Evolutionary conservation across 2,888 invertebrate genomes (phyloP), one percentile per base, ranked within the genome.

Genomic region (Palloptera scutellata): DNA sequence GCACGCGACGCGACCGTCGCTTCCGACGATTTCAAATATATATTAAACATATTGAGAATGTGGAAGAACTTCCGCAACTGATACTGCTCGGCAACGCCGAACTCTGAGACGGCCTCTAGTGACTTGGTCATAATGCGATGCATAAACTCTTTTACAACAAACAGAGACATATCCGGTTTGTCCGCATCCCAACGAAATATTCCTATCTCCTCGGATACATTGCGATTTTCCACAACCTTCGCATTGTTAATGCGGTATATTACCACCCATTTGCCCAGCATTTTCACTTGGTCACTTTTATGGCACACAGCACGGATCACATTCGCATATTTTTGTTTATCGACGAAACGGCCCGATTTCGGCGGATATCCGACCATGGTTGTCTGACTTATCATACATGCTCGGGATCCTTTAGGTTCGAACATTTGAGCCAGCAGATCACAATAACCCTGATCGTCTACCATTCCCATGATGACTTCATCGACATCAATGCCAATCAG

Each of bases 401-500:
- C 89, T 72, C 86, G 86, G 65, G 87, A 86, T 1, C 91, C 91
- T 20, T 89, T 89, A 69, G 88, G 88, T 8, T 84, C 87, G 19
- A 91, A 87, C 52, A 91, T 87, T 74, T 88, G 89, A 59, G 89
- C 88, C 67, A 93, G 81, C 19, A 88, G 78, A 11, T 89, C 88
- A 1, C 91, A 82, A 75, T 90, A 88, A 64, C 86, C 79, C 66
- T 90, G 89, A 59, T 88, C 88, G 82, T 95, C 95, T 64, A 88
- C 87, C 6, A 92, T 86, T 61, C 92, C 92, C 67, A 92, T 92
- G 9, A 92, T 83, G 69, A 90, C 88, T 70, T 87, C 83, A 63
- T 91, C 89, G 17, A 88, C 87, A 79, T 94, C 93, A 63, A 89
- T 85, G 9, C 91, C 87, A 68, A 91, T 90, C 70, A 93, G 91